phyloP scores from a whole-genome alignment of 2,797 vertebrate species.

The Urophycis tenuis region DNA sequence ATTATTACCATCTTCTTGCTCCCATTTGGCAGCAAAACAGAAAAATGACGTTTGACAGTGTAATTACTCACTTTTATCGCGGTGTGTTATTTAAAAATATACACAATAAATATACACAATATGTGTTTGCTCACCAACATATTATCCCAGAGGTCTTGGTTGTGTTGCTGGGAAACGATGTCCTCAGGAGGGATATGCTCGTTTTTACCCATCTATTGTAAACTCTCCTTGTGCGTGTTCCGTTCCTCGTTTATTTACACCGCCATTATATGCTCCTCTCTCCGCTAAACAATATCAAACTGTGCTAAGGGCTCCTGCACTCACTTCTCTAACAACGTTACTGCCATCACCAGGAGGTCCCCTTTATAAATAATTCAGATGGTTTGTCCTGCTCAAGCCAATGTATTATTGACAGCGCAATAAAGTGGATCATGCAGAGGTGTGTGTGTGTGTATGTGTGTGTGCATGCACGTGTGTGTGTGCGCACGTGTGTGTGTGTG shows the following conservation, averaged over 20 bases:
- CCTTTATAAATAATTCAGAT: conserved; percentile 68
- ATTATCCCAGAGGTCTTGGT: conserved; percentile 29
- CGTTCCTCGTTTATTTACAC: conserved; percentile 35
- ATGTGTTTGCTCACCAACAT: conserved; percentile 27
- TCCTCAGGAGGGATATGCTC: conserved; percentile 26
- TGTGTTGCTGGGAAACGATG: conserved; percentile 27
- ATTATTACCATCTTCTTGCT: conserved; percentile 10
- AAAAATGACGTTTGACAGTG: not conserved
- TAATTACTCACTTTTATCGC: conserved; percentile 12
- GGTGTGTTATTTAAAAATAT: conserved; percentile 17
- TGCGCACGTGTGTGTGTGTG: not conserved
- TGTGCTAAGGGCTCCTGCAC: conserved; percentile 48
- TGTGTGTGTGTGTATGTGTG: conserved; percentile 9
- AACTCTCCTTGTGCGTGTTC: conserved; percentile 29
- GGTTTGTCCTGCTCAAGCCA: conserved; percentile 57
- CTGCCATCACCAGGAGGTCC: conserved; percentile 50
- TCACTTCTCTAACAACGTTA: conserved; percentile 58
- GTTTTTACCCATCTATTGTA: conserved; percentile 23
- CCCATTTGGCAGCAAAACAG: conserved; percentile 17
- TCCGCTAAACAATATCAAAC: conserved; percentile 54
- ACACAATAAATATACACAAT: not conserved
- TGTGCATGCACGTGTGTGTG: not conserved
- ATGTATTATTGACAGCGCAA: conserved; percentile 63
- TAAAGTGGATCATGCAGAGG: conserved; percentile 56
- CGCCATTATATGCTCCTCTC: conserved; percentile 51